Percentiles rank a stretch among this genome's conserved stretches.
phyloP scores from a whole-genome alignment of 2,113 vertebrate genomes.

The Stercorarius parasiticus region DNA sequence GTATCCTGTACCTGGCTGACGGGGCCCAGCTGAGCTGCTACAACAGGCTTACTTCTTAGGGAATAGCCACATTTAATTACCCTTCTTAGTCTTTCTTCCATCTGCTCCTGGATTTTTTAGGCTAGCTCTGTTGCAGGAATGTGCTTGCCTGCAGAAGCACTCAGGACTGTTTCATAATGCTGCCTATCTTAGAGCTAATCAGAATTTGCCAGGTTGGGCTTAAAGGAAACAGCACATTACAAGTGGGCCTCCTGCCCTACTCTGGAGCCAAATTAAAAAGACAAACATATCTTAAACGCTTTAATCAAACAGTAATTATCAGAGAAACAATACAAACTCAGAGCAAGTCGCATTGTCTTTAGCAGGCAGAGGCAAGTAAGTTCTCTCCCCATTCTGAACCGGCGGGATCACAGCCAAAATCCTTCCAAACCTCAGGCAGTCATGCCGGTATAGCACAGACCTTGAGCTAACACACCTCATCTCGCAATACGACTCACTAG shows the following conservation, averaged over 20 bases:
- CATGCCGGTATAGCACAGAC: neutral
- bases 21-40: neutral
- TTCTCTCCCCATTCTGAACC: neutral
- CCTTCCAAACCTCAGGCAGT: neutral
- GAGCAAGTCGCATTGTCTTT: neutral
- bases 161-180: neutral
- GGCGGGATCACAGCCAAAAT: neutral
- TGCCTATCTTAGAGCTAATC: slow-evolving; percentile 10
- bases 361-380: slow-evolving; percentile 52
- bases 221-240: neutral
- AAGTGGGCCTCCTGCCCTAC: neutral
- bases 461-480: neutral
- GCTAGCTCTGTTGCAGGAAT: slow-evolving; percentile 32
- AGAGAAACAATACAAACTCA: slow-evolving; percentile 6
- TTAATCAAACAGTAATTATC: slow-evolving; percentile 43
- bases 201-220: neutral
- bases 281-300: neutral
- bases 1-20: neutral
- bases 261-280: slow-evolving; percentile 28
- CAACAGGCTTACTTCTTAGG: neutral
- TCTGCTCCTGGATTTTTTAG: slow-evolving; percentile 38
- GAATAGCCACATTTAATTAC: slow-evolving; percentile 18
- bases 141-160: slow-evolving; percentile 17
- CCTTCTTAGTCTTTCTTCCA: neutral
- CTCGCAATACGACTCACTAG: neutral